phyloP scores from a whole-genome alignment of 1,140 invertebrate species.

The Acyrthosiphon pisum region DNA sequence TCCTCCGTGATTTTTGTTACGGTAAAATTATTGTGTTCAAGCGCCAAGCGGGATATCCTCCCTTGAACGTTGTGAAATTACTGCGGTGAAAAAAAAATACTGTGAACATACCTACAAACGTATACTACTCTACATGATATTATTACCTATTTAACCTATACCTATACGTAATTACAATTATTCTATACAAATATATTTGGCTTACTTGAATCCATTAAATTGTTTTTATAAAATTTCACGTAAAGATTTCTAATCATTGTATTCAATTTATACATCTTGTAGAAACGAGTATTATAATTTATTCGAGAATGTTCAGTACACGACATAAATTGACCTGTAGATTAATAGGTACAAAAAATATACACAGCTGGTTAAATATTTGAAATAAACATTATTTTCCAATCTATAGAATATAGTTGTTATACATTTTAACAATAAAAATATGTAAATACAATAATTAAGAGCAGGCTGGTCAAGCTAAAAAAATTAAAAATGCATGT shows the following conservation, averaged over 20 bases:
- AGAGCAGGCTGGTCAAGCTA: neutral
- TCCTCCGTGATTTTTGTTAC: no score
- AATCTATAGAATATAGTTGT: neutral
- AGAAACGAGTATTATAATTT: no score
- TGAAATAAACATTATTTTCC: neutral
- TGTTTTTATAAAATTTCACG: slow-evolving; percentile 5
- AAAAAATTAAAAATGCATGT: neutral
- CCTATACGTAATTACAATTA: no score
- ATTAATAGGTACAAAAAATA: neutral
- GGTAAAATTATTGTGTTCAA: no score
- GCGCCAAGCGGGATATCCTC: no score
- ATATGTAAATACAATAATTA: neutral
- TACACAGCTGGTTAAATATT: neutral
- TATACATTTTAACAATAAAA: neutral
- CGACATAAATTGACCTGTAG: slow-evolving; percentile 31
- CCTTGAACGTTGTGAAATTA: no score
- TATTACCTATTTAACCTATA: no score
- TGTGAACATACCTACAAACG: no score
- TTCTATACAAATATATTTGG: neutral
- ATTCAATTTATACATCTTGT: neutral
- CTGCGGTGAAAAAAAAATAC: no score
- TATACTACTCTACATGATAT: no score
- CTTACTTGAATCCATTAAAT: slow-evolving; percentile 18
- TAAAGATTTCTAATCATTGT: neutral
- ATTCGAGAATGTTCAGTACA: neutral